Evolutionary conservation across 2,797 vertebrate species (phyloP), one percentile per base, ranked within the genome.

Genomic region (Ptychobarbus kaznakovi): DNA sequence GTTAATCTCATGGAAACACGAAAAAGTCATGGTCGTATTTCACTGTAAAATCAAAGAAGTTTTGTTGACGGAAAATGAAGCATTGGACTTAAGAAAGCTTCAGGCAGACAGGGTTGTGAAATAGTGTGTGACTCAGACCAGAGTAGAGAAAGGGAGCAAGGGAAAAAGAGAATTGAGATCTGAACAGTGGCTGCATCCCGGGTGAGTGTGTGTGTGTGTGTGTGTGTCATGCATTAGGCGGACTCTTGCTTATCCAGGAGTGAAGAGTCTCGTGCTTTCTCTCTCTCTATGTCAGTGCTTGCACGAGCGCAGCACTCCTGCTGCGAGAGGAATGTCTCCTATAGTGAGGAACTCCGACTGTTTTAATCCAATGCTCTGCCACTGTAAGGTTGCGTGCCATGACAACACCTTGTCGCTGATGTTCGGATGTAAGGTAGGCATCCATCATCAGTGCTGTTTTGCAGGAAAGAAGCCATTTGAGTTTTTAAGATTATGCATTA

Each of bases 381-480:
- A 99, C 96, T 98, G 97, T 96, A 98, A 98, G 96, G 96, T 97
- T 95, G 96, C 96, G 92, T 98, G 97, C 93, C 96, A 96, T 94
- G 97, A 97, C 96, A 97, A 96, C 95, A 96, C 96, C 92, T 94
- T 98, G 87, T 98, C 96, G 90, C 94, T 99, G 95, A 97, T 99
- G 97, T 98, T 98, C 94, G 97, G 97, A 95, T 99, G 97, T 93
- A 98, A 98, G 97, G 97, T 98, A 98, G 95, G 97, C 94, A 86
- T 73, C 77, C 75, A 68, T 84, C 32, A 80, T 66, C 13, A 7
- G 13, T 38, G n/a, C 13, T 20, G 35, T n/a, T 65, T 35, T 49
- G 28, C 32, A 18, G 20, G 13, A 76, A 63, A n/a, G 32, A 49
- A 38, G 28, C 53, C 9, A 1, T 63, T 70, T 9, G n/a, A 18